Evolutionary conservation across 1,140 invertebrate species (phyloP).

Genomic region (Bombus terrestris): DNA sequence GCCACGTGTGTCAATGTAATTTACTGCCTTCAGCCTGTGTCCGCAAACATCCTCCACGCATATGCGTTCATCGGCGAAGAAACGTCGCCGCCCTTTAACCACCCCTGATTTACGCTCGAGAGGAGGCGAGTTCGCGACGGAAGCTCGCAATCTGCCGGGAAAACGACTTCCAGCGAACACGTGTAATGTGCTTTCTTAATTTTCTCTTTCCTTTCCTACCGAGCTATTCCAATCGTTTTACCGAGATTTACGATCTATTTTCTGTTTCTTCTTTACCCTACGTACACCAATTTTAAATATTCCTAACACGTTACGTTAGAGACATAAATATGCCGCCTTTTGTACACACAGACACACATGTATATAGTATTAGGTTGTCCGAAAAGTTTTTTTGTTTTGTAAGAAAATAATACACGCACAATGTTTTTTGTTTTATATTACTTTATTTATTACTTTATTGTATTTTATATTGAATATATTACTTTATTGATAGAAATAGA

Average conservation of each 20-base stretch:
- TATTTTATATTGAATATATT: no score
- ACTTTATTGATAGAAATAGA: no score
- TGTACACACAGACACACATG: no score
- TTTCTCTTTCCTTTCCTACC: neutral
- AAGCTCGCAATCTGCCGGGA: neutral
- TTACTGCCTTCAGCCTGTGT: slow-evolving; percentile 29
- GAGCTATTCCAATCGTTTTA: neutral
- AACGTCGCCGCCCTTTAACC: slow-evolving; percentile 30
- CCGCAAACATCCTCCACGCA: slow-evolving; percentile 39
- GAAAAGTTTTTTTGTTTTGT: no score
- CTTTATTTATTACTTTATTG: no score
- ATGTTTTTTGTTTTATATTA: no score
- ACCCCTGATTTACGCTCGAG: slow-evolving; percentile 31
- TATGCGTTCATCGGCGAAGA: slow-evolving; percentile 34
- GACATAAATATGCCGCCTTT: no score
- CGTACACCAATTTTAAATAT: neutral
- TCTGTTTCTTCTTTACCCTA: neutral
- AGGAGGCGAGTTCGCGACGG: slow-evolving; percentile 3
- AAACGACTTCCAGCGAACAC: neutral
- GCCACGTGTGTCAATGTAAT: slow-evolving; percentile 52
- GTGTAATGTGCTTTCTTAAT: neutral
- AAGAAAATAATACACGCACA: no score
- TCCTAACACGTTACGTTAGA: no score
- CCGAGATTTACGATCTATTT: neutral
- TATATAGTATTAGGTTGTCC: no score